Percentiles rank a stretch among this genome's conserved stretches.
Conservation (phyloP, 2,113 vertebrate species). For the Mesocricetus auratus region DNA sequence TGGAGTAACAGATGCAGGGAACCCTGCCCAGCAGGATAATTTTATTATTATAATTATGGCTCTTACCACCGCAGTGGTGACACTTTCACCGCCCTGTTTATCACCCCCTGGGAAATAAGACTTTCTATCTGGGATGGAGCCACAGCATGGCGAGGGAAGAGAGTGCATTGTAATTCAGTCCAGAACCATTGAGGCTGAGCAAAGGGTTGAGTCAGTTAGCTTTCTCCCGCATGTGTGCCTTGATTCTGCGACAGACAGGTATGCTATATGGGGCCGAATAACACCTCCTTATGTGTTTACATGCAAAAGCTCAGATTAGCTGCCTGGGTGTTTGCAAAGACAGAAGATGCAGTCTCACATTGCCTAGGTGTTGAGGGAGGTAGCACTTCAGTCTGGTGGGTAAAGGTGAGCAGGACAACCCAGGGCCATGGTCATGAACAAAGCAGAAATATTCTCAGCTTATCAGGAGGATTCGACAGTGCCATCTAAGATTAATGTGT, state of each 20-base stretch:
- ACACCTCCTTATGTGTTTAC: neutral
- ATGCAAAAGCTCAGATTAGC: constrained; percentile 6
- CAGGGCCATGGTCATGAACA: constrained; percentile 25
- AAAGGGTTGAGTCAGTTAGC: constrained; percentile 49
- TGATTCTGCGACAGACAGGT: neutral
- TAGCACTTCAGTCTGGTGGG: neutral
- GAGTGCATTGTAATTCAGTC: constrained; percentile 68
- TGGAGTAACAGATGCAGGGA: constrained; percentile 80
- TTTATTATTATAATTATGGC: constrained; percentile 83
- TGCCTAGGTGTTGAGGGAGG: neutral
- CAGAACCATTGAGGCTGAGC: constrained; percentile 33
- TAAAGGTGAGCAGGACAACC: neutral
- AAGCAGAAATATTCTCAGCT: constrained; percentile 54
- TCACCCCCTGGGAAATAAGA: constrained; percentile 74
- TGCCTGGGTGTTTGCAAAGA: neutral
- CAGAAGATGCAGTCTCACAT: neutral
- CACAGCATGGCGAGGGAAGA: constrained; percentile 70
- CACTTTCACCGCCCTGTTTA: constrained; percentile 82
- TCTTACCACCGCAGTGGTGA: constrained; percentile 73
- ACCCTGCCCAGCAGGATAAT: constrained; percentile 76
- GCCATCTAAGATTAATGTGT: neutral
- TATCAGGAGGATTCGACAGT: constrained; percentile 46
- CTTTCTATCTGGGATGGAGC: constrained; percentile 67
- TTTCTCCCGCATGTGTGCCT: neutral
- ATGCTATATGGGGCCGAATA: neutral